A percentile compares a stretch with the other conserved stretches of the same genome.
phyloP scores from a whole-genome alignment of 2,797 vertebrate genomes.

The Rhincodon typus region DNA sequence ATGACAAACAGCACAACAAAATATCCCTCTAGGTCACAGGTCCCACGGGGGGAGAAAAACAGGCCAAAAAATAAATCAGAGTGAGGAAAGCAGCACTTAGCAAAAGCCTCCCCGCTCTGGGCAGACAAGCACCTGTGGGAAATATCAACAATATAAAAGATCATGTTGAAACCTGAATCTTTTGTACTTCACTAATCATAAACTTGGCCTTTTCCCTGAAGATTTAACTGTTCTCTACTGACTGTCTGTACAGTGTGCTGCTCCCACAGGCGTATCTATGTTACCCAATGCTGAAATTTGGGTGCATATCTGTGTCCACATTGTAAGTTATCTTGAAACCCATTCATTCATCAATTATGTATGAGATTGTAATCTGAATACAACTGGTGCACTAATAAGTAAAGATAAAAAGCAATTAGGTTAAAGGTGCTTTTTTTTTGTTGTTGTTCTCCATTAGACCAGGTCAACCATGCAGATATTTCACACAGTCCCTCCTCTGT shows the following conservation, averaged over 20 bases:
- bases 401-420: slow-evolving; percentile 13
- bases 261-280: neutral
- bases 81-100: neutral
- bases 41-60: neutral
- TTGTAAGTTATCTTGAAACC: neutral
- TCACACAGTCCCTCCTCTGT: slow-evolving; percentile 14
- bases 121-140: too few relatives aligned
- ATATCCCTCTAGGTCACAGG: too few relatives aligned
- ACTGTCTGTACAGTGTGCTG: neutral
- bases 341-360: neutral
- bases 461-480: slow-evolving; percentile 13
- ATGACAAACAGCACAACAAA: too few relatives aligned
- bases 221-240: neutral
- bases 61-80: neutral
- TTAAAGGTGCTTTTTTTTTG: neutral
- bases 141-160: slow-evolving; percentile 23
- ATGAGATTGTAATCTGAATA: neutral
- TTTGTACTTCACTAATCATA: neutral
- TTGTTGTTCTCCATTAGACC: neutral
- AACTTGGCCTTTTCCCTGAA: neutral
- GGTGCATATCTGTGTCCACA: too few relatives aligned
- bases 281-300: neutral
- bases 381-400: slow-evolving; percentile 14
- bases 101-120: neutral
- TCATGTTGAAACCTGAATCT: neutral